These are phyloP conservation scores for Callionymus lyra DNA, from an alignment of 2,113 vertebrate species.

Conservation along the genomic window DNA sequence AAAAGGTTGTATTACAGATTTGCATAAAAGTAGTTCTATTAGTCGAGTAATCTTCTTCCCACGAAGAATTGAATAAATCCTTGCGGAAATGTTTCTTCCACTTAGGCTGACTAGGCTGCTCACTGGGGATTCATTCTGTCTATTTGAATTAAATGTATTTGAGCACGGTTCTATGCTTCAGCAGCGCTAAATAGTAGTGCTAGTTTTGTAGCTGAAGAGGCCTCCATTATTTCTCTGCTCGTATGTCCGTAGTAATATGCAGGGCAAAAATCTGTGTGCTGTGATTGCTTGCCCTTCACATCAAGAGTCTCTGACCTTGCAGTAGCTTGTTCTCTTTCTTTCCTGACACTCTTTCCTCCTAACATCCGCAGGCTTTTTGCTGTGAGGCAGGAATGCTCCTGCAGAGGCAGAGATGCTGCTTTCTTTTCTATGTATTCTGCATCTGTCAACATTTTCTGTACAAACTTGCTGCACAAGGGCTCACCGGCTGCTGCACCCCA, in stretches of 20 bases:
- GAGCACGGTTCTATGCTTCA: constrained; percentile 1
- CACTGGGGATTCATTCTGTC: background rate
- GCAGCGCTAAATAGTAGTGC: constrained; percentile 12
- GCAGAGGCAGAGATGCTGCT: constrained; percentile 13
- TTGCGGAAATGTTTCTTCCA: constrained; percentile 9
- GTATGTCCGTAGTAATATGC: constrained; percentile 29
- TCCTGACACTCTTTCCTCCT: constrained; percentile 18
- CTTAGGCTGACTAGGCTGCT: constrained; percentile 7
- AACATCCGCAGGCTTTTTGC: constrained; percentile 8
- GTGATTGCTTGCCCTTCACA: constrained; percentile 44
- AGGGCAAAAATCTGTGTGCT: constrained; percentile 15
- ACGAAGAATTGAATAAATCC: constrained; percentile 4
- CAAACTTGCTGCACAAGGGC: constrained; percentile 11
- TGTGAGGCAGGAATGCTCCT: constrained; percentile 12
- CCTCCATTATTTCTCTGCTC: constrained; percentile 33
- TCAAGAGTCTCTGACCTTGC: constrained; percentile 41
- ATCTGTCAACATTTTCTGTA: constrained; percentile 34
- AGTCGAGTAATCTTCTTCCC: constrained; percentile 2
- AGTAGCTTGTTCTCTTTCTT: constrained; percentile 32
- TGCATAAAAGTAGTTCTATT: too few relatives aligned
- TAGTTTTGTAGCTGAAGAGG: constrained; percentile 22
- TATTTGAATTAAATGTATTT: constrained; percentile 20
- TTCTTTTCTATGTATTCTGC: constrained; percentile 32
- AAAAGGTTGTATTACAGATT: too few relatives aligned
- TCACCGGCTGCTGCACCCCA: constrained; percentile 5